Base-by-base conservation (phyloP, 2,888 invertebrate species). In the Sepioteuthis lessoniana region DNA sequence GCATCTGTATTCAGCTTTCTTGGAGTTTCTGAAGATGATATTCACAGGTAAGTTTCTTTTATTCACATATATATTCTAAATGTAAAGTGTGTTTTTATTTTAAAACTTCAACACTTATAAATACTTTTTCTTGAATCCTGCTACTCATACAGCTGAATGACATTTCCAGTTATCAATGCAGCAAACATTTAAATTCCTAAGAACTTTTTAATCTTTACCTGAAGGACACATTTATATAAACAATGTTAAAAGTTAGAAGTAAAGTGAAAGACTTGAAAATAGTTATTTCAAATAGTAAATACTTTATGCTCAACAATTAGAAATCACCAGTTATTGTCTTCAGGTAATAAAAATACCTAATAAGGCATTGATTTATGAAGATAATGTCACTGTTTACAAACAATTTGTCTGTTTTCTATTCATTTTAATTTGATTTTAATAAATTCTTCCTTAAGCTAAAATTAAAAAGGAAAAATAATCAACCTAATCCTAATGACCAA, bases 1-100 rank as follows among this genome's bases (percentile, higher is more conserved):
- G 92, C 92, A 42, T 92, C 92, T 46, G 47, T 92, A 47, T 92
- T 92, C 92, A 92, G 92, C 42, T 92, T 92, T 92, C 47, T 92
- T 16, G 92, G 92, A 92, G 92, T 92, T 92, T 92, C 92, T 2
- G 92, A 92, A 47, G 92, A 92, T 8, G 92, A 92, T 92, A 92
- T 92, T 1, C 92, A 92, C 46, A 92, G 92, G 92, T 92, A 92
- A 92, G 76, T 76, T 76, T 10, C 0, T 76, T 76, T 76, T 76
- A 76, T 76, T 76, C 76, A 76, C 76, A 76, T 76, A 76, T 76
- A 76, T n/a, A 76, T 35, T 76, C 55, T 55, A 55, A 25, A 13
- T 16, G 76, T 10, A 76, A 76, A 76, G 13, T 76, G 31, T n/a
- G 50, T 16, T 50, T 13, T 10, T 19, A n/a, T 76, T 76, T 76